Conservation (phyloP, 2,888 invertebrate genomes). For the Noctua comes region DNA sequence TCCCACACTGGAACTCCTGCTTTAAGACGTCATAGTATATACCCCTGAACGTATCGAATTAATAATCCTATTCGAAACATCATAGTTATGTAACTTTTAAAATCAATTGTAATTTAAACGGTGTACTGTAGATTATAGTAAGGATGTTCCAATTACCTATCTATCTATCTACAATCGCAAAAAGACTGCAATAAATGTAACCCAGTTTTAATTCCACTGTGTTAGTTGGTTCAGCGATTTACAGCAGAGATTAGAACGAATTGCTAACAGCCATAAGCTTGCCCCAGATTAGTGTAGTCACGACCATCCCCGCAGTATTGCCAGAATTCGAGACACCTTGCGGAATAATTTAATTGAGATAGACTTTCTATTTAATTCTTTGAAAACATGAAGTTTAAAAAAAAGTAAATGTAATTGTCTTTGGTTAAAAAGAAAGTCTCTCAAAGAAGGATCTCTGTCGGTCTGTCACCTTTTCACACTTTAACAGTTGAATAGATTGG, state of each 20-base stretch:
- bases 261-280: conserved; percentile 44
- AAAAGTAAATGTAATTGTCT: background rate
- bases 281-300: conserved; percentile 43
- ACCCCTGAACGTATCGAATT: background rate
- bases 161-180: conserved; percentile 1
- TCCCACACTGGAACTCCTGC: too few relatives aligned
- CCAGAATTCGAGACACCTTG: background rate
- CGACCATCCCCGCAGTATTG: conserved; percentile 24
- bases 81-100: background rate
- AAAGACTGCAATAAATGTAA: conserved; percentile 33
- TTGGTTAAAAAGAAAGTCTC: background rate
- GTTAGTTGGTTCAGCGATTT: conserved; percentile 36
- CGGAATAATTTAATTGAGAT: background rate
- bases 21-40: too few relatives aligned
- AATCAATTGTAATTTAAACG: background rate
- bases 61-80: background rate
- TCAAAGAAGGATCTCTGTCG: background rate
- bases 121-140: background rate
- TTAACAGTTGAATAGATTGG: background rate
- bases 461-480: background rate
- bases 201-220: conserved; percentile 42
- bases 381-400: background rate
- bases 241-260: conserved; percentile 54
- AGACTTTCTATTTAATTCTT: background rate
- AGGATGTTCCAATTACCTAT: background rate